phyloP scores from a whole-genome alignment of 2,888 invertebrate genomes.

The Drosophila kambysellisi region DNA sequence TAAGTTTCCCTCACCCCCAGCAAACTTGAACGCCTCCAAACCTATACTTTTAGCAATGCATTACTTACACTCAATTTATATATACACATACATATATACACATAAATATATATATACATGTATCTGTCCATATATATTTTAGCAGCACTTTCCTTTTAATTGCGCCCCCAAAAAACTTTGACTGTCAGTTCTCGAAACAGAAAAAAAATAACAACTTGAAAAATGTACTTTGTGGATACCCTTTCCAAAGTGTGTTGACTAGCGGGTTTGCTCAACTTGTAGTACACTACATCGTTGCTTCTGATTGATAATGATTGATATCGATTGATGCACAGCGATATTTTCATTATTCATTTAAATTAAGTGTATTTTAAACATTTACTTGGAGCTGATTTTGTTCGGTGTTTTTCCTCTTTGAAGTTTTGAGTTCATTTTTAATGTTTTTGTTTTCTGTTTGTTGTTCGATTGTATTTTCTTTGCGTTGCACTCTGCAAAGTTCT shows the following conservation, averaged over 20 bases:
- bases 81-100: background rate
- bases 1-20: slow-evolving; percentile 35
- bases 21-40: background rate
- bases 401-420: background rate
- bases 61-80: slow-evolving; percentile 13
- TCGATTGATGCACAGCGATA: too few relatives aligned
- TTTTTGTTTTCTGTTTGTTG: background rate
- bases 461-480: slow-evolving; percentile 1
- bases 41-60: slow-evolving; percentile 13
- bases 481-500: slow-evolving; percentile 49
- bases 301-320: background rate
- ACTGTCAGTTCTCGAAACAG: slow-evolving; percentile 7
- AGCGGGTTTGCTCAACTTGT: background rate
- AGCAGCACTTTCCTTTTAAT: slow-evolving; percentile 54
- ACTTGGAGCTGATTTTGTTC: background rate
- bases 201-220: slow-evolving; percentile 14
- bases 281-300: background rate
- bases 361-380: background rate
- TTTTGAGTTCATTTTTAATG: background rate
- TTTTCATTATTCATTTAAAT: background rate
- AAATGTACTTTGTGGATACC: slow-evolving; percentile 9
- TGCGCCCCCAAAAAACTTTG: slow-evolving; percentile 38
- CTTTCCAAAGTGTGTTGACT: background rate
- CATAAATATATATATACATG: background rate
- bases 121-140: slow-evolving; percentile 10